Conservation (phyloP, 2,888 invertebrate genomes). For the Ophion costatus region DNA sequence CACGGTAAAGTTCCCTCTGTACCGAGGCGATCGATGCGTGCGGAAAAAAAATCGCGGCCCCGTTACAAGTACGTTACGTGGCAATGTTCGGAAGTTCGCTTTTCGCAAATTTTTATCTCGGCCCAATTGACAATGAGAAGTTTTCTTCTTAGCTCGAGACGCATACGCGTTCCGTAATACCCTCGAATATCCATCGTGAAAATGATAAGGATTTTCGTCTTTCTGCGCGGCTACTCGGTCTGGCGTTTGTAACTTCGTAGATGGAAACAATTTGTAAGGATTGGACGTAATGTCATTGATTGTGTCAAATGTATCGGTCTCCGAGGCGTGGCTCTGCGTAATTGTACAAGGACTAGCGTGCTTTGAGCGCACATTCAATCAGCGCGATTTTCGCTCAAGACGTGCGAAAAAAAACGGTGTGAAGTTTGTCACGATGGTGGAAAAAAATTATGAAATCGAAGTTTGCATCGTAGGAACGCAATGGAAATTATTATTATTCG, state of each 20-base stretch:
- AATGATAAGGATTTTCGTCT: constrained; percentile 1
- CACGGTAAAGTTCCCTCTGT: background rate
- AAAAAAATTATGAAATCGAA: too few relatives aligned
- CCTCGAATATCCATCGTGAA: background rate
- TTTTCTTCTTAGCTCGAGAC: constrained; percentile 1
- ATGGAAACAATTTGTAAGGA: background rate
- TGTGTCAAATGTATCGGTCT: background rate
- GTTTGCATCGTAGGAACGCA: too few relatives aligned
- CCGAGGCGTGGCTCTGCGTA: constrained; percentile 32
- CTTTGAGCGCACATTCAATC: background rate
- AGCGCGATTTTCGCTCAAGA: background rate
- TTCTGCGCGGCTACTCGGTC: background rate
- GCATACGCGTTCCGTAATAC: background rate
- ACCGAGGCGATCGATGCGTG: constrained; percentile 37
- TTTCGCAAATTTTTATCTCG: constrained; percentile 1
- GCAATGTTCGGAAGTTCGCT: constrained; percentile 13
- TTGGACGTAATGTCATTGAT: constrained; percentile 12
- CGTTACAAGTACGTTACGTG: constrained; percentile 30
- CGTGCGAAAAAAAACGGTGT: too few relatives aligned
- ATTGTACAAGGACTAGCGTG: background rate
- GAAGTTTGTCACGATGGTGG: too few relatives aligned
- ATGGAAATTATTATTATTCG: too few relatives aligned
- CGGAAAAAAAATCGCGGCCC: constrained; percentile 8
- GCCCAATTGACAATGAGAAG: background rate
- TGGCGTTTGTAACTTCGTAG: background rate